These are phyloP conservation scores for Cyphomyrus discorhynchus DNA, from an alignment of 2,113 vertebrate genomes.

Conservation along the genomic window DNA sequence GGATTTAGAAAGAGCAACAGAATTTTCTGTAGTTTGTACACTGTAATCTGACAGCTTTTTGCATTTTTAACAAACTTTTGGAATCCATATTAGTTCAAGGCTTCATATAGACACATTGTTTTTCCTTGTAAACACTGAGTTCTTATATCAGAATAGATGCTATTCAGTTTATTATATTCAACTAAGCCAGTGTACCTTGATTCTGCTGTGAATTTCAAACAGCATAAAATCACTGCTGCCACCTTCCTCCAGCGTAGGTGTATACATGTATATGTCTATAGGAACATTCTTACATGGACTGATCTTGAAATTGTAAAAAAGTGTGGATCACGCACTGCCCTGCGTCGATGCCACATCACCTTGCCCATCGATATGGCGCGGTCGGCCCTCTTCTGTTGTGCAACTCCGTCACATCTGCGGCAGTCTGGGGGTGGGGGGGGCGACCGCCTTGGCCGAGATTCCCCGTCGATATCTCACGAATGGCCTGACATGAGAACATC, in stretches of 20 bases:
- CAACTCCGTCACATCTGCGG: neutral
- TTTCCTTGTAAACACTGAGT: neutral
- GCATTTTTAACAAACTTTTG: neutral
- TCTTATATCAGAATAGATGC: slow-evolving; percentile 24
- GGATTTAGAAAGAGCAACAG: slow-evolving; percentile 12
- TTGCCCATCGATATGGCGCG: neutral
- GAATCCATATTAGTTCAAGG: neutral
- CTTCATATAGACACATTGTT: neutral
- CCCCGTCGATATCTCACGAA: neutral
- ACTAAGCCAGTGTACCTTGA: slow-evolving; percentile 29
- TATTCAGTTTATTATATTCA: slow-evolving; percentile 42
- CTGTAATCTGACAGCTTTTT: neutral
- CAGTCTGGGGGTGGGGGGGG: neutral
- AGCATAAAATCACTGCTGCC: neutral
- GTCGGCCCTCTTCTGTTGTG: neutral
- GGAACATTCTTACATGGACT: neutral
- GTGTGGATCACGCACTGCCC: neutral
- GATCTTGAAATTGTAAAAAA: neutral
- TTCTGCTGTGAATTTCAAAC: neutral
- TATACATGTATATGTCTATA: neutral
- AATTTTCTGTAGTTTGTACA: neutral
- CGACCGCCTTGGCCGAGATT: neutral
- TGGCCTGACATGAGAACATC: slow-evolving; percentile 13
- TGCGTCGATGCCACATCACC: neutral
- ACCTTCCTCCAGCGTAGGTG: neutral